Evolutionary conservation across 1,140 invertebrate genomes (phyloP), one percentile per base, ranked within the genome.

Genomic region (Nephila pilipes): DNA sequence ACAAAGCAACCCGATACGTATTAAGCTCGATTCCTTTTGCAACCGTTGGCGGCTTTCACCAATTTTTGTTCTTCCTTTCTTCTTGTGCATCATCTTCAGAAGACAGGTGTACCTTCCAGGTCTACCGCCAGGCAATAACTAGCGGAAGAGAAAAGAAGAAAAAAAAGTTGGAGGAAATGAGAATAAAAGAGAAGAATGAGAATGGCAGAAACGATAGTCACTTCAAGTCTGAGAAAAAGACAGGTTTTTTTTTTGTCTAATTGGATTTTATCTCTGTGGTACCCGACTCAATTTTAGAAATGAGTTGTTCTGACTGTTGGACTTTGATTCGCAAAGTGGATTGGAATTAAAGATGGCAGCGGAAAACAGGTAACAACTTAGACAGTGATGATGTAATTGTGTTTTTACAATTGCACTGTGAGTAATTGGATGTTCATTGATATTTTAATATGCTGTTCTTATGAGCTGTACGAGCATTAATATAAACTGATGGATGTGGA

Each of bases 1-100:
- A 85, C 83, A 85, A 85, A 85, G 83, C 83, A 85, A 85, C 83
- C 83, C 83, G 83, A 85, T 85, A 85, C 57, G 54, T 85, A 85
- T 32, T 55, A 83, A 55, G 54, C 83, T 85, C 57, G 83, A 60
- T 60, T 60, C 83, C n/a, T 85, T 60, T 85, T 54, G 81, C 46
- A 85, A 29, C 55, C 25, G 81, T 85, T 85, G 83, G 83, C 83
- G 57, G 83, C 55, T 85, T 85, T 60, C 14, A 60, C 29, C 54
- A 54, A 29, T 32, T 29, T 63, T 85, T 85, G 8, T 55, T 22
- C 25, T 58, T 36, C 36, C 12, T 20, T 38, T 22, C 5, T 20
- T 46, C 46, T 46, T 46, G 46, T 18, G 14, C 25, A 5, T 36
- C 69, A 14, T 75, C 80, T 85, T 60, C 25, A 22, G 46, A 20